These are phyloP conservation scores for Trissoscelio sp. DNA, from an alignment of 2,888 invertebrate genomes.

Conservation along the genomic window DNA sequence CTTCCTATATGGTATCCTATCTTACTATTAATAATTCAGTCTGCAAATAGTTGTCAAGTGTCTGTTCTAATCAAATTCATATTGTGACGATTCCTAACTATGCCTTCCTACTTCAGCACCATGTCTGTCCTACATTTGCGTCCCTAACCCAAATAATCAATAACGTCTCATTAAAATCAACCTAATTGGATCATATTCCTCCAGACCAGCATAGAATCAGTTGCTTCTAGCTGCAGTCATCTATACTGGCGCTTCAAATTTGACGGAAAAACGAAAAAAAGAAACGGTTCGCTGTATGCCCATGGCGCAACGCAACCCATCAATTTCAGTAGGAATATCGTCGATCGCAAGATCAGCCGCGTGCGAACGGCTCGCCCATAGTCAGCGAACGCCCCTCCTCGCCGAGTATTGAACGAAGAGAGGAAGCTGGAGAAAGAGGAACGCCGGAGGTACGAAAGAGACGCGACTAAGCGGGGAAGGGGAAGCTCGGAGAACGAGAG, in stretches of 20 bases:
- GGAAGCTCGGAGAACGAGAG: constrained; percentile 69
- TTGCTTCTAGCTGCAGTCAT: too few relatives aligned
- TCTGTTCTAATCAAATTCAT: neutral
- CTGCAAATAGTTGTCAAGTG: neutral
- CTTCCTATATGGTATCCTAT: too few relatives aligned
- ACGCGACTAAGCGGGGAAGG: constrained; percentile 68
- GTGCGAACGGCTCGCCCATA: constrained; percentile 62
- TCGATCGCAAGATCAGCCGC: constrained; percentile 63
- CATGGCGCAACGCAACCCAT: constrained; percentile 44
- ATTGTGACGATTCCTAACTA: neutral
- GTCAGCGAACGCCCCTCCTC: constrained; percentile 44
- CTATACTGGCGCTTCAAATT: constrained; percentile 1
- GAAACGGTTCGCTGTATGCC: constrained; percentile 35
- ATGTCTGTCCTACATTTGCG: constrained; percentile 31
- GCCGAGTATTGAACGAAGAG: constrained; percentile 72
- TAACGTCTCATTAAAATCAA: constrained; percentile 28
- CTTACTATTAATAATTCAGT: too few relatives aligned
- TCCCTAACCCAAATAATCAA: constrained; percentile 38
- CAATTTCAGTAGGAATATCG: constrained; percentile 60
- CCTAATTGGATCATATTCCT: constrained; percentile 15
- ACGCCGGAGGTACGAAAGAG: constrained; percentile 51
- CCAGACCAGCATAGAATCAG: too few relatives aligned
- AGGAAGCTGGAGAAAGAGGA: constrained; percentile 76
- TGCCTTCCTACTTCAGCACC: constrained; percentile 2
- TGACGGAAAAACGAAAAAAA: constrained; percentile 28